A percentile compares a stretch with the other conserved stretches of the same genome.
Evolutionary conservation across 2,888 invertebrate species (phyloP).

Genomic region (Coenonympha arcania): DNA sequence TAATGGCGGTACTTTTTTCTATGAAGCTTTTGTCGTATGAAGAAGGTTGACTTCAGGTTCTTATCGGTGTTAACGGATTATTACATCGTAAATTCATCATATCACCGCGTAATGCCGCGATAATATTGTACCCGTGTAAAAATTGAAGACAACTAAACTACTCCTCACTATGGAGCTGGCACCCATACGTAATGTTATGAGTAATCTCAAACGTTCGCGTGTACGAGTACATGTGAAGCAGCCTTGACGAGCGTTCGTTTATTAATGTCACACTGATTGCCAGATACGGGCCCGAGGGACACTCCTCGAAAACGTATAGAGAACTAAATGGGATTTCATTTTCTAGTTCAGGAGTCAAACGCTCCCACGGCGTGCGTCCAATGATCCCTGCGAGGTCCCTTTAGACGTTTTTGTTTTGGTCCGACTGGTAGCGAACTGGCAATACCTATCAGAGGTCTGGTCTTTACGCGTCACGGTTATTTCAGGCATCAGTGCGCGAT

Average conservation of each 20-base stretch:
- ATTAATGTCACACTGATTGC: conserved; percentile 62
- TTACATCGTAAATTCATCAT: too few species aligned
- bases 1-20: too few species aligned
- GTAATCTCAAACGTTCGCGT: not conserved
- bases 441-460: conserved; percentile 32
- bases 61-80: too few species aligned
- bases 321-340: conserved; percentile 65
- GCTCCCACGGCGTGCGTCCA: conserved; percentile 45
- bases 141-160: too few species aligned
- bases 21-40: too few species aligned
- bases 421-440: conserved; percentile 42
- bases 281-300: conserved; percentile 40
- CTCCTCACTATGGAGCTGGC: too few species aligned
- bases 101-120: too few species aligned
- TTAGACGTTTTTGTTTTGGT: conserved; percentile 42
- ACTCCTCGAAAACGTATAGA: conserved; percentile 37
- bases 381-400: conserved; percentile 45
- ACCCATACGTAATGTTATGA: too few species aligned
- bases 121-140: too few species aligned
- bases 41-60: too few species aligned
- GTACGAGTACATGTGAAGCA: not conserved
- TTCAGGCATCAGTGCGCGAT: conserved; percentile 51
- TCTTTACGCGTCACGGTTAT: conserved; percentile 50
- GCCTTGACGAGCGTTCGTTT: conserved; percentile 51
- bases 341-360: conserved; percentile 69